Evolutionary conservation across 2,113 vertebrate genomes (phyloP), one percentile per base, ranked within the genome.

Genomic region (Entomyzon cyanotis): DNA sequence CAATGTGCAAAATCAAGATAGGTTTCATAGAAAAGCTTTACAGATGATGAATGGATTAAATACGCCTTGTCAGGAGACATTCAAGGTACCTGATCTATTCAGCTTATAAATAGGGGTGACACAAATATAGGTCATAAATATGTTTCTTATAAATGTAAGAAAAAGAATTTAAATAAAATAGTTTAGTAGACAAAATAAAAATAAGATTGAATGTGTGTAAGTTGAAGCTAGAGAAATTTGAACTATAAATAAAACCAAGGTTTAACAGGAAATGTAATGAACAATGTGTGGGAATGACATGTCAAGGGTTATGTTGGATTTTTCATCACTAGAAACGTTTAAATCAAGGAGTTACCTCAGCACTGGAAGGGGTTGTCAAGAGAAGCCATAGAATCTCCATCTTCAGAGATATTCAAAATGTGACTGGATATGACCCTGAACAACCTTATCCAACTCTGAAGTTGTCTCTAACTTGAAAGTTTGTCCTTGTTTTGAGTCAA

Each of bases 241-340:
- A 89, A 71, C 84, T 79, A 74, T 91, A 87, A 87, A 84, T 93
- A 91, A 95, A 91, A 49, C 14, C 68, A 60, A 73, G 7, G 10
- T 86, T 88, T 93, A 76, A 69, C n/a, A 15, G 68, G 20, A 84
- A 87, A 87, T 24, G 3, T 71, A 89, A 89, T 89, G 64, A 91
- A 75, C 73, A 78, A 81, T 46, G 33, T 67, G 59, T 84, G 7
- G 12, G 55, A 75, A 90, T 94, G 83, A 95, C 44, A 94, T 50
- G 64, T 77, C 89, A 96, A 91, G 73, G 89, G 59, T 95, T 94
- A 81, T 89, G 42, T 11, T 89, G 56, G 73, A 42, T 81, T 94
- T 94, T 94, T 89, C 64, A 89, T 95, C 42, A 78, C 81, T 52
- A 35, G 42, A 93, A 84, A 84, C 78, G 49, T 74, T 96, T 92